Evolutionary conservation across 2,797 vertebrate genomes (phyloP), one percentile per base, ranked within the genome.

Genomic region (Astyanax mexicanus): DNA sequence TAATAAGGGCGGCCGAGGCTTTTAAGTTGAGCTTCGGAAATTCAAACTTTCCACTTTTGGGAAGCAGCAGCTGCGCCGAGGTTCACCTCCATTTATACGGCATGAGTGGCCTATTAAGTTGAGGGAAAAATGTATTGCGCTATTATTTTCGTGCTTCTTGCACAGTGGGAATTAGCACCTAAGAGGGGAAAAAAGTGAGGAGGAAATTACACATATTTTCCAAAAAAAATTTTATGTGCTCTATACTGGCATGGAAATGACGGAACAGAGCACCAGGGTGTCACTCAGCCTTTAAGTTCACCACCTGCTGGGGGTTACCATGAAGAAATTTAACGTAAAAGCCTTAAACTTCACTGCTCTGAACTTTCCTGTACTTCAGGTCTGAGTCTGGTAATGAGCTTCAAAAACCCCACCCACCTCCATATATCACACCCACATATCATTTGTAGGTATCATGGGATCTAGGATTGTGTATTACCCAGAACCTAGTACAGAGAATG

Each of bases 321-420:
- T 57, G 55, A 42, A 37, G 29, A 49, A 77, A 70, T 75, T 19
- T 81, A 69, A 79, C 85, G 81, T 88, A 88, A 91, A 90, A 88
- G 88, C 85, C 89, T 89, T 89, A 87, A 91, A 88, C 88, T 88
- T 88, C 83, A 77, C 80, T 67, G 74, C 61, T 81, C 84, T 70
- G 35, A 76, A 84, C 83, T 87, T 83, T 82, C 86, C 81, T n/a
- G n/a, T n/a, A n/a, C n/a, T n/a, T 82, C 87, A 84, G 80, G 81
- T 78, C 85, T 75, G 74, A 32, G 68, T 42, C 15, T 11, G 71
- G 81, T 83, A 88, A 90, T 89, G 89, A 85, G 87, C 88, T 86
- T 86, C 77, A 60, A 70, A 86, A n/a, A 84, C 86, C 80, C 23
- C 70, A 8, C 44, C 44, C 6, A 37, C 71, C 60, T 62, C n/a